Evolutionary conservation across 2,888 invertebrate species (phyloP).

Genomic region (Pardosa pseudoannulata): DNA sequence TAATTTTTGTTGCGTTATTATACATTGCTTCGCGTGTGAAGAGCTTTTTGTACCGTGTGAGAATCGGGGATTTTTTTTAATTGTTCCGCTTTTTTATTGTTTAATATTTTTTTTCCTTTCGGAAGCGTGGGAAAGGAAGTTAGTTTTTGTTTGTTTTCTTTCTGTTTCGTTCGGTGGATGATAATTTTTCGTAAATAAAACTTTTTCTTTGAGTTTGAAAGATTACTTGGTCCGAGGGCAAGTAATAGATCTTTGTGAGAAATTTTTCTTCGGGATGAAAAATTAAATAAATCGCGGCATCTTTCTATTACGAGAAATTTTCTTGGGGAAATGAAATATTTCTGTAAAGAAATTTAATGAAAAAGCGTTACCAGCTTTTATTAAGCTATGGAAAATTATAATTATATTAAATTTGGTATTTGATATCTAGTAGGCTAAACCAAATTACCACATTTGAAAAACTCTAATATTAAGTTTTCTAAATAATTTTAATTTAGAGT

Average conservation of each 20-base stretch:
- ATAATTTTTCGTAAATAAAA: background rate
- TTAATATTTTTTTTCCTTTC: slow-evolving; percentile 18
- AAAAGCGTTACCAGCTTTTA: too few relatives aligned
- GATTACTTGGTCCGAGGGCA: background rate
- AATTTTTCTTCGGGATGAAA: too few relatives aligned
- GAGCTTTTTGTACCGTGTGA: background rate
- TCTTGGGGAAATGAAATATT: too few relatives aligned
- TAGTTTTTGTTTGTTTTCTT: background rate
- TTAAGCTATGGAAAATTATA: too few relatives aligned
- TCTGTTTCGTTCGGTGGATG: background rate
- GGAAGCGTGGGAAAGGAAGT: background rate
- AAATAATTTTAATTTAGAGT: too few relatives aligned
- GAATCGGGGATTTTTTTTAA: slow-evolving; percentile 14
- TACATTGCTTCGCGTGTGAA: background rate
- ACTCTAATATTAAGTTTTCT: too few relatives aligned
- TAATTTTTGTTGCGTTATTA: slow-evolving; percentile 50
- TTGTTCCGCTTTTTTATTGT: background rate
- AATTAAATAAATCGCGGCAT: too few relatives aligned
- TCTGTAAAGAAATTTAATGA: too few relatives aligned
- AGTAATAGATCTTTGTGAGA: background rate
- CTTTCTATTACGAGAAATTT: too few relatives aligned
- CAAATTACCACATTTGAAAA: too few relatives aligned
- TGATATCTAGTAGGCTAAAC: too few relatives aligned
- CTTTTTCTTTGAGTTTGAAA: background rate
- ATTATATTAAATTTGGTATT: too few relatives aligned